Percentiles rank a stretch among this genome's conserved stretches.
These are phyloP conservation scores for Xestia c-nigrum DNA, from an alignment of 2,888 invertebrate genomes.

Conservation along the genomic window DNA sequence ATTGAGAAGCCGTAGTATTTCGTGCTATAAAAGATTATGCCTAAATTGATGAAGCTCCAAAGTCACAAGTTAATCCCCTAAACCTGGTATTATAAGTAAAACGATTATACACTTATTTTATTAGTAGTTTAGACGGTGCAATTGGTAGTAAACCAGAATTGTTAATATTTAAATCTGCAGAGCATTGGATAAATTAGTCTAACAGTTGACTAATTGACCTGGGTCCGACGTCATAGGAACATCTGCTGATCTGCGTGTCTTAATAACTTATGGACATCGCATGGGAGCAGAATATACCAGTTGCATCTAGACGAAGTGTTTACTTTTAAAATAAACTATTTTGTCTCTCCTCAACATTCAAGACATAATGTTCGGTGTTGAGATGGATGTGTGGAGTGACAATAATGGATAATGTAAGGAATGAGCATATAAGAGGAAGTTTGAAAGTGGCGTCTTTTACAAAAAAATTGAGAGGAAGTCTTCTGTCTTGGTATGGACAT, in stretches of 20 bases:
- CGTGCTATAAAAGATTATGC: background rate
- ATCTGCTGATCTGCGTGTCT: slow-evolving; percentile 9
- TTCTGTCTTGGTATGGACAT: too few species aligned
- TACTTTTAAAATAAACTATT: background rate
- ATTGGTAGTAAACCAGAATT: background rate
- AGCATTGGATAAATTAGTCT: slow-evolving; percentile 29
- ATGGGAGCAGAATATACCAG: background rate
- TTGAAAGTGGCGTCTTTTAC: too few species aligned
- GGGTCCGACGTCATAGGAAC: slow-evolving; percentile 4
- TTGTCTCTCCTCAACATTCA: too few species aligned
- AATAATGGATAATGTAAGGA: too few species aligned
- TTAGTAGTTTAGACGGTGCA: slow-evolving; percentile 3
- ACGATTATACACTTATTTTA: too few species aligned
- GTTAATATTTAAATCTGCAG: slow-evolving; percentile 30
- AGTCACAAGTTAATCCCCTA: slow-evolving; percentile 23
- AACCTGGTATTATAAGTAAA: too few species aligned
- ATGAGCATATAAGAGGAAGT: too few species aligned
- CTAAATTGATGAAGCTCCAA: background rate
- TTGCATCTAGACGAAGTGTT: background rate
- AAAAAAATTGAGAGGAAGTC: too few species aligned
- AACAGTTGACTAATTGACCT: background rate
- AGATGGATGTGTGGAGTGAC: too few species aligned
- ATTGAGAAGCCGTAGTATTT: background rate
- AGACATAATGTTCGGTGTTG: too few species aligned
- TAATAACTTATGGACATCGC: background rate